These are phyloP conservation scores for Pterostichus madidus DNA, from an alignment of 2,888 invertebrate genomes.

Conservation along the genomic window DNA sequence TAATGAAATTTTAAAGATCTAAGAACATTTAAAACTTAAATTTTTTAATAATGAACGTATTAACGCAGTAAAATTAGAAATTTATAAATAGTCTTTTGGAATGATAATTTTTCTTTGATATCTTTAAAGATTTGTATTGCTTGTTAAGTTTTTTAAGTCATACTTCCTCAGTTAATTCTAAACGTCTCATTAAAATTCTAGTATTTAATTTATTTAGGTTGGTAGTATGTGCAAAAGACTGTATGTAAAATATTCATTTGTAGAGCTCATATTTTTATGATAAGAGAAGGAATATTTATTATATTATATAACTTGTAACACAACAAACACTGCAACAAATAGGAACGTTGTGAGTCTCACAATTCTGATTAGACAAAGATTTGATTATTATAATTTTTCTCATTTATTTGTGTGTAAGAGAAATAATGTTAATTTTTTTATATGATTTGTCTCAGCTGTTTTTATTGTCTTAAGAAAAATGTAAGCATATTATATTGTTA, in stretches of 20 bases:
- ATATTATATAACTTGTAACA: constrained; percentile 35
- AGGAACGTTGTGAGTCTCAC: constrained; percentile 26
- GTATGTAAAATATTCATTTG: constrained; percentile 28
- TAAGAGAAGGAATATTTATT: constrained; percentile 41
- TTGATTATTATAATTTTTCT: constrained; percentile 12
- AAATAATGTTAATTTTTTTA: background rate
- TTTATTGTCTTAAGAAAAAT: constrained; percentile 35
- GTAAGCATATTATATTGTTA: constrained; percentile 59
- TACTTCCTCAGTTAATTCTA: constrained; percentile 21
- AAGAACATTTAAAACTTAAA: too few species aligned
- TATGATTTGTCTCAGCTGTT: constrained; percentile 29
- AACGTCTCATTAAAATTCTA: constrained; percentile 19
- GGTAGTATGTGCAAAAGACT: constrained; percentile 48
- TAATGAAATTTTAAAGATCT: too few species aligned
- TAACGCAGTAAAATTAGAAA: background rate
- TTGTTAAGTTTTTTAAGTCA: background rate
- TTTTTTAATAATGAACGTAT: background rate
- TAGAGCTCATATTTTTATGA: constrained; percentile 44
- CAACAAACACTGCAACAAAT: constrained; percentile 48
- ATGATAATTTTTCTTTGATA: constrained; percentile 7
- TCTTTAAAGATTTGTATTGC: constrained; percentile 15
- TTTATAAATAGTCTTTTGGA: too few species aligned
- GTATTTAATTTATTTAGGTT: constrained; percentile 32
- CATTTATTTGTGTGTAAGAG: constrained; percentile 35
- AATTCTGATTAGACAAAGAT: constrained; percentile 18